phyloP scores from a whole-genome alignment of 2,797 vertebrate genomes.

The Hydrolagus colliei region DNA sequence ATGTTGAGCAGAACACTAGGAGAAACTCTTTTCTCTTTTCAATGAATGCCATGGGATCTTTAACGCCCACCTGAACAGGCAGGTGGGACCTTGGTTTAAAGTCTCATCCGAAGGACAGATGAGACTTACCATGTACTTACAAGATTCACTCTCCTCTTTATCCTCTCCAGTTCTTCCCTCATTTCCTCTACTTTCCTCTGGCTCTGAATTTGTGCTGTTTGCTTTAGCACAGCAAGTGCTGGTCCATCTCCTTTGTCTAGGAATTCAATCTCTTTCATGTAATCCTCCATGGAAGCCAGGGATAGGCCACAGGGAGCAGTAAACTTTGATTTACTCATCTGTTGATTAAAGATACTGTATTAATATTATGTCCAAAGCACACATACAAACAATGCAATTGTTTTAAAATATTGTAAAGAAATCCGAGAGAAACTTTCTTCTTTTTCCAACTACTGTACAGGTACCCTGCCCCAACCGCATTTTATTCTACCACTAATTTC shows the following conservation, averaged over 20 bases:
- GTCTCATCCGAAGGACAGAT: too few species aligned
- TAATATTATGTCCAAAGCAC: background rate
- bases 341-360: background rate
- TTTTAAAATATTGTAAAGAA: background rate
- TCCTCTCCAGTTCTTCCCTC: constrained; percentile 28
- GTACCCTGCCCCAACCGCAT: too few species aligned
- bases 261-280: background rate
- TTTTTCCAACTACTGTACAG: too few species aligned
- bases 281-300: background rate
- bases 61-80: too few species aligned
- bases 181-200: background rate
- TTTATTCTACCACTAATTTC: too few species aligned
- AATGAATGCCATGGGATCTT: too few species aligned
- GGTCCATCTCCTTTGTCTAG: background rate
- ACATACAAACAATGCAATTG: background rate
- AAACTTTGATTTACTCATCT: background rate
- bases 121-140: constrained; percentile 1
- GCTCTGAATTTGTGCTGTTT: background rate
- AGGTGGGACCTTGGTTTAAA: too few species aligned
- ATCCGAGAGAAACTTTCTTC: background rate
- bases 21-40: too few species aligned
- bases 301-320: background rate
- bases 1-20: too few species aligned
- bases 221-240: background rate
- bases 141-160: constrained; percentile 9